Evolutionary conservation across 2,797 vertebrate genomes (phyloP), one percentile per base, ranked within the genome.

Genomic region (Arremon brunneinucha): DNA sequence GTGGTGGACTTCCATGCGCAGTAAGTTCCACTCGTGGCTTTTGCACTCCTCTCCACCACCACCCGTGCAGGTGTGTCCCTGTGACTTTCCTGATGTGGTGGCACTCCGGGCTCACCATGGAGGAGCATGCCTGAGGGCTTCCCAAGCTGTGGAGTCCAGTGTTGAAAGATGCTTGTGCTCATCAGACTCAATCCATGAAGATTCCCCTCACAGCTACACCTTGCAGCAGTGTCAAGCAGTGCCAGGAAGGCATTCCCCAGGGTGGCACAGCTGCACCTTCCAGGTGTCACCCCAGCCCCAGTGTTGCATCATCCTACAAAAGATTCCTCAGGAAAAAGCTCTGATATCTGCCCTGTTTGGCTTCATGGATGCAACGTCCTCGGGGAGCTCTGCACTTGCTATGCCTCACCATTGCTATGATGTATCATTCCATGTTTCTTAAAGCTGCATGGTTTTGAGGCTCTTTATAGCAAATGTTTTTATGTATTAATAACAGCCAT

Each of bases 1-100:
- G 97, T 99, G 63, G 98, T 99, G 74, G 99, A 99, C 96, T 99
- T 99, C 95, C 99, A 99, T 0, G 99, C 99, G 0, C 98, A 99
- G 99, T 99, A 97, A 99, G 99, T 99, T 46, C 8, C 9, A 12
- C 9, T 4, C 1, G 1, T 8, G 4, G 56, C 15, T 69, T 19
- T 69, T 10, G 28, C 2, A 1, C 4, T 14, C 4, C 1, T 47
- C 9, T 20, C 13, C 26, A 6, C 17, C 0, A 0, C 49, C 24
- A 12, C 24, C 3, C 0, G 0, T 53, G 63, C n/a, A 27, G n/a
- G 11, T 23, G 27, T 14, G 21, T 60, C 24, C 5, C 49, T n/a
- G 35, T 30, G 47, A 34, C 72, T 57, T 68, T 22, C 62, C 43
- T 57, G 63, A 60, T 6, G 6, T 12, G 3, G 13, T 62, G 14